Evolutionary conservation across 1,140 invertebrate genomes (phyloP), one percentile per base, ranked within the genome.

Genomic region (Coptotermes formosanus): DNA sequence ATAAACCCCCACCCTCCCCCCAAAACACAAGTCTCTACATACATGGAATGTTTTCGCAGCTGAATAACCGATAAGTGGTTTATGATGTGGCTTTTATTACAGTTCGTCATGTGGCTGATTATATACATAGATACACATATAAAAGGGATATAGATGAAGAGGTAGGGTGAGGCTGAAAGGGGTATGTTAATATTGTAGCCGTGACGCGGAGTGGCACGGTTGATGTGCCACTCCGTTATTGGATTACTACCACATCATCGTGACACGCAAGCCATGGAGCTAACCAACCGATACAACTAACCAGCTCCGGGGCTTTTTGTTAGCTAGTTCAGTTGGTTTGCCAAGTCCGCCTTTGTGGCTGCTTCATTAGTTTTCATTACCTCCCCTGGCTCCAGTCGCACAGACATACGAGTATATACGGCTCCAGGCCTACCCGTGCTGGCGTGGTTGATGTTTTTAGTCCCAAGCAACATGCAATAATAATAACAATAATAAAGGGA

Each of bases 321-420:
- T 75, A 30, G 25, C 25, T 25, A 30, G 64, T 30, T 16, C 14
- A 55, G 52, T 55, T 55, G 52, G 52, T 55, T 55, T 16, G 52
- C 64, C n/a, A 25, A 11, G 25, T 30, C n/a, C 64, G 64, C 64
- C 64, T 75, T 75, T 75, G 64, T 75, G 64, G 64, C 14, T 75
- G 64, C 64, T 75, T 75, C 64, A 75, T 75, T 75, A 75, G 64
- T 75, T 75, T 75, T 75, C 64, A 75, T 75, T 75, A 75, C 64
- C 25, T 75, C 64, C 64, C 64, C n/a, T 23, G 55, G 55, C 55
- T 59, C 55, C 55, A 59, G 55, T 59, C 55, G 55, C 55, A 59
- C 55, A 59, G 14, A 59, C 14, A 59, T 38, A 38, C 38, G 38
- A 38, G 38, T 38, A 38, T 59, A 59, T 59, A 59, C n/a, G 11